Conservation (phyloP, 1,140 invertebrate species). For the Drosophila hydei region DNA sequence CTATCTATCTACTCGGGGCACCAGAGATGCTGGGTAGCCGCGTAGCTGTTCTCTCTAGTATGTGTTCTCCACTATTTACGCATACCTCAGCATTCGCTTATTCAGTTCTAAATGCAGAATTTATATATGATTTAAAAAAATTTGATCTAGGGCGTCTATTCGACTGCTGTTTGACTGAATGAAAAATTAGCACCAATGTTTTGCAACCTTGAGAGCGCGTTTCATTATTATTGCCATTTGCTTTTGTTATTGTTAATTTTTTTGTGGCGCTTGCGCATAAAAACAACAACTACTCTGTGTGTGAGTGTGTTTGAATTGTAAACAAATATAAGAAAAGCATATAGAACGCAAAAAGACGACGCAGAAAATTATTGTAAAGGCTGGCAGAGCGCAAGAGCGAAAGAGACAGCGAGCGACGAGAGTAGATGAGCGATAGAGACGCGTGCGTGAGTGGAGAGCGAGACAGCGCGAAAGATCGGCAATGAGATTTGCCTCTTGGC, state of each 20-base stretch:
- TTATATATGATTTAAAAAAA: not conserved
- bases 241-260: conserved; percentile 36
- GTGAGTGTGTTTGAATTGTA: conserved; percentile 21
- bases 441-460: not conserved
- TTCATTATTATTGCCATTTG: conserved; percentile 41
- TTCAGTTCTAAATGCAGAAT: too few relatives aligned
- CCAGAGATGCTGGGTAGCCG: too few relatives aligned
- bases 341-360: conserved; percentile 25
- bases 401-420: not conserved
- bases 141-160: conserved; percentile 3
- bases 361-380: conserved; percentile 26
- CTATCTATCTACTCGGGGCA: too few relatives aligned
- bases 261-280: conserved; percentile 41
- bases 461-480: not conserved
- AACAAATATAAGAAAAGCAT: conserved; percentile 38
- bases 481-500: conserved; percentile 1
- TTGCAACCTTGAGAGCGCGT: conserved; percentile 40
- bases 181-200: conserved; percentile 37
- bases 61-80: not conserved
- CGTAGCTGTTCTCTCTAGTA: not conserved
- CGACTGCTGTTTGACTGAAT: conserved; percentile 12
- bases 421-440: not conserved
- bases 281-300: conserved; percentile 1
- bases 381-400: not conserved
- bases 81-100: not conserved